Base-by-base conservation (phyloP, 2,888 invertebrate species). In the Agrochola circellaris region DNA sequence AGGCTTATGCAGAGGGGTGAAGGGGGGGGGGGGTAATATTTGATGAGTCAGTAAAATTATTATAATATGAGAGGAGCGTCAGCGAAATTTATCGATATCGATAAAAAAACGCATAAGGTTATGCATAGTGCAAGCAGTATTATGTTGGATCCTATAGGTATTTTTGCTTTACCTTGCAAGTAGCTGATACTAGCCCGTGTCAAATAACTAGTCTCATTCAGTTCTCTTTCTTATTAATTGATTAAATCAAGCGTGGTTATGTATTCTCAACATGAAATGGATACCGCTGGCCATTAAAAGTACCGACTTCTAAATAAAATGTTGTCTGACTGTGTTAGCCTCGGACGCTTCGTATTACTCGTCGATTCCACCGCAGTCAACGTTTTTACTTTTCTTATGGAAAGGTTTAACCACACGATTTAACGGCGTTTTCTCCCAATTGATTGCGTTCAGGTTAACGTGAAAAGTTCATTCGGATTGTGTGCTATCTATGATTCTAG, bases 381-480 rank as follows among this genome's bases (percentile, higher is more conserved):
- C 26, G 60, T 61, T 70, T 54, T 70, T 34, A 60, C 2, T 54
- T 69, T 75, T 69, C 54, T 26, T 65, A 69, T 60, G n/a, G 58
- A 64, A 62, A 30, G 56, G 42, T 56, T 45, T 66, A 76, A 69
- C 82, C 75, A 61, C 68, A 81, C 48, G 30, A 56, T 82, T 56
- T 82, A 76, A 82, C 66, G 30, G 76, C 20, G 45, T 75, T 42
- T 42, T 56, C 69, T 48, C 30, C n/a, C 56, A 82, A 67, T 70
- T 67, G 42, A 76, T 67, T 56, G 56, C 56, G n/a, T 56, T 56
- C 11, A 56, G n/a, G n/a, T 54, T 9, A 15, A 54, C 23, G 54
- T 23, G 23, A 23, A 23, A 54, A 54, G 23, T 54, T 54, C 9
- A 0, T n/a, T 54, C 54, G n/a, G 23, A 11, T 11, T 54, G 8